Evolutionary conservation across 2,113 vertebrate species (phyloP).

Genomic region (Hyperopisus bebe): DNA sequence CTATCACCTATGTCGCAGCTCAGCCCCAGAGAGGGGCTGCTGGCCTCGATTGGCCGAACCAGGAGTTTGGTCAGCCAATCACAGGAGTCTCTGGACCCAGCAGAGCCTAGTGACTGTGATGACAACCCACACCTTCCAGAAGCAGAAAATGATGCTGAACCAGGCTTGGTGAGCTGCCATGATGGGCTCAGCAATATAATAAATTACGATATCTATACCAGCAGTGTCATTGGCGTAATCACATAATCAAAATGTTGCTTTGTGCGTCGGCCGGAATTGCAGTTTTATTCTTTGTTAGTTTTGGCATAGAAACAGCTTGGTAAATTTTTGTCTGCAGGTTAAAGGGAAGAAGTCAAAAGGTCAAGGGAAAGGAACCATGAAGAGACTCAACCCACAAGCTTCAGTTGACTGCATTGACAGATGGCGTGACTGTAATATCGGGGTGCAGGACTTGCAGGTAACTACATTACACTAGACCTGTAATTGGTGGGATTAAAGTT

Average conservation of each 20-base stretch:
- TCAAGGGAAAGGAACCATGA: conserved; percentile 71
- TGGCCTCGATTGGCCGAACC: conserved; percentile 67
- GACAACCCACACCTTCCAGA: conserved; percentile 65
- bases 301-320: background rate
- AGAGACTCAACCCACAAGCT: conserved; percentile 76
- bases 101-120: conserved; percentile 57
- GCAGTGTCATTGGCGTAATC: background rate
- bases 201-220: background rate
- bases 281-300: background rate
- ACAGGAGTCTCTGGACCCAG: conserved; percentile 64
- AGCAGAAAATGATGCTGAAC: conserved; percentile 75
- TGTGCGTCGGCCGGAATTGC: background rate
- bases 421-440: conserved; percentile 66
- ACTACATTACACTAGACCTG: too few species aligned
- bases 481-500: background rate
- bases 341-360: conserved; percentile 64
- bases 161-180: conserved; percentile 56
- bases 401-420: conserved; percentile 75
- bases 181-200: background rate
- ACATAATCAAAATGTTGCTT: background rate
- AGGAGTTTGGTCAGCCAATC: conserved; percentile 63
- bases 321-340: conserved; percentile 41
- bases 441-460: conserved; percentile 61
- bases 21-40: conserved; percentile 46
- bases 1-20: conserved; percentile 66